phyloP scores from a whole-genome alignment of 2,888 invertebrate species.

The Leucania comma region DNA sequence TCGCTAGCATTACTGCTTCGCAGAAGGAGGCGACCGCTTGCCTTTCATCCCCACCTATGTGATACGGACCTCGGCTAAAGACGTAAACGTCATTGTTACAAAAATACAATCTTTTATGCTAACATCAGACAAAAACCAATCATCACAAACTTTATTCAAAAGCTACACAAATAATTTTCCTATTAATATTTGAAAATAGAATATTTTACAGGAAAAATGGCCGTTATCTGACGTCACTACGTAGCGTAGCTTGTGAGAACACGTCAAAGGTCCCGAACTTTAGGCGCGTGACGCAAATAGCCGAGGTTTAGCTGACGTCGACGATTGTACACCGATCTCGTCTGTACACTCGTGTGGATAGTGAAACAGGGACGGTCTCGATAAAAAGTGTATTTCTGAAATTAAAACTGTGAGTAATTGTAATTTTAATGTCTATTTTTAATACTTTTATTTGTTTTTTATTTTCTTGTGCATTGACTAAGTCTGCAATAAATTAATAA shows the following conservation, averaged over 20 bases:
- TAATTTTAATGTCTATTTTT: no score
- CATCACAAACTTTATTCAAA: neutral
- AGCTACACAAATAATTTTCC: neutral
- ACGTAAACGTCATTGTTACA: neutral
- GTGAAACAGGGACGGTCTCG: neutral
- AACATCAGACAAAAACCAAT: neutral
- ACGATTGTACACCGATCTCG: conserved; percentile 9
- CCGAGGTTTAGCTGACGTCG: conserved; percentile 35
- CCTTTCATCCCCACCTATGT: no score
- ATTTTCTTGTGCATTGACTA: no score
- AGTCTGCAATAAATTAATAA: no score
- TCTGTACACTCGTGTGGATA: neutral
- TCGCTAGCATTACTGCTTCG: no score
- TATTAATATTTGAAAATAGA: neutral
- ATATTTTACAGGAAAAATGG: conserved; percentile 5
- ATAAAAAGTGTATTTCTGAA: neutral
- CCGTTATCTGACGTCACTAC: conserved; percentile 31
- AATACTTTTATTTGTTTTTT: no score
- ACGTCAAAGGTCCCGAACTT: conserved; percentile 42
- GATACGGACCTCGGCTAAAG: no score
- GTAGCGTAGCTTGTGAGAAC: conserved; percentile 3
- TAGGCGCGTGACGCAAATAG: conserved; percentile 38
- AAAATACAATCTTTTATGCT: neutral
- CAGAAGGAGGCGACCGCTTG: no score
- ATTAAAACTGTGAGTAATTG: neutral